These are phyloP conservation scores for Megaceryle alcyon DNA, from an alignment of 2,797 vertebrate genomes.

Conservation along the genomic window DNA sequence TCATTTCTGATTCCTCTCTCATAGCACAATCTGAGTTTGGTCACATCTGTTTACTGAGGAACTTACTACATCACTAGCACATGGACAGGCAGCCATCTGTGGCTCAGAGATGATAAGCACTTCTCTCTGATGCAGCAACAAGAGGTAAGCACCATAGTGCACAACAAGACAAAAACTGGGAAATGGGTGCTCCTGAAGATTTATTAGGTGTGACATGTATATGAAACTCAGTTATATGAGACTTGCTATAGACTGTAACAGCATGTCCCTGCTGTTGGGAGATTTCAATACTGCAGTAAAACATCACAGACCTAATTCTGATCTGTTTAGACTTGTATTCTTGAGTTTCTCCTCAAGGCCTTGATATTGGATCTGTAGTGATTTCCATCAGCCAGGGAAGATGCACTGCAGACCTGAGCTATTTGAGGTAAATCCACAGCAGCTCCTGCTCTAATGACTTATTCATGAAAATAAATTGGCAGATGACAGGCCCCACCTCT, in stretches of 20 bases:
- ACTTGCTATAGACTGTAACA: neutral
- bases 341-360: neutral
- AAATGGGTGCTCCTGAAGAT: neutral
- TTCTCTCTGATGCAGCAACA: neutral
- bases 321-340: neutral
- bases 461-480: constrained; percentile 43
- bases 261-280: neutral
- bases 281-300: neutral
- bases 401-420: neutral
- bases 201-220: neutral
- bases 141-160: neutral
- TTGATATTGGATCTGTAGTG: neutral
- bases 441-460: constrained; percentile 34
- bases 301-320: neutral
- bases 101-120: neutral
- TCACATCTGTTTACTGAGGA: neutral
- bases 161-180: neutral
- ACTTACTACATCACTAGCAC: neutral
- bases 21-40: neutral
- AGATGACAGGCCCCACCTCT: constrained; percentile 18
- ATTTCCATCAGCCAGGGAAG: constrained; percentile 5
- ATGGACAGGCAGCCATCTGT: neutral
- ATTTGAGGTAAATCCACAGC: neutral
- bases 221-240: neutral
- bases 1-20: neutral